Evolutionary conservation across 2,888 invertebrate species (phyloP).

Genomic region (Pandemis cinnamomeana): DNA sequence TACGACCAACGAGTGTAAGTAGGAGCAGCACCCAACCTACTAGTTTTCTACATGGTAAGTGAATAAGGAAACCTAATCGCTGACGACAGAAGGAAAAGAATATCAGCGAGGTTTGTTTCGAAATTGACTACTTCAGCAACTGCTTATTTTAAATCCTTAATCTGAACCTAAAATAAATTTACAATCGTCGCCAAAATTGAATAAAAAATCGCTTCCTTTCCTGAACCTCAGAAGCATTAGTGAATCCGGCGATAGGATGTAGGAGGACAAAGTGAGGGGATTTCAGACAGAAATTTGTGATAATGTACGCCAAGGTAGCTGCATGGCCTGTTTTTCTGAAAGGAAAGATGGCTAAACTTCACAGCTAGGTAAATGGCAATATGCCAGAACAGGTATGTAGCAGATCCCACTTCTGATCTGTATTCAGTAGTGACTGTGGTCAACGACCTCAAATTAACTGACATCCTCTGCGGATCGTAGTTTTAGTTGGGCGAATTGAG

Average conservation of each 20-base stretch:
- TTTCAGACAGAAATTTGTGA: neutral
- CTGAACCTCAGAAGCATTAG: neutral
- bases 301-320: no score
- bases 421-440: conserved; percentile 43
- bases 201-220: neutral
- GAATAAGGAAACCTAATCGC: neutral
- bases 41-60: neutral
- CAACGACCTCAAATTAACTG: conserved; percentile 60
- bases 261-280: neutral
- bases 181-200: neutral
- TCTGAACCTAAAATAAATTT: neutral
- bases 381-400: conserved; percentile 15
- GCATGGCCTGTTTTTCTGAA: neutral
- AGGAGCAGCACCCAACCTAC: neutral
- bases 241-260: neutral
- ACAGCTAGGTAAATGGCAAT: conserved; percentile 6
- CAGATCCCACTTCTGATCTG: conserved; percentile 14
- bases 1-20: no score
- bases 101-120: no score
- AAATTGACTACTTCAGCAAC: neutral
- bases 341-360: neutral
- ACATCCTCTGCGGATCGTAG: conserved; percentile 58
- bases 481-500: conserved; percentile 48
- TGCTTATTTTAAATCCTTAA: neutral
- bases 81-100: neutral